A percentile compares a stretch with the other conserved stretches of the same genome.
Conservation (phyloP, 1,140 invertebrate genomes). For the Scaptodrosophila lebanonensis region DNA sequence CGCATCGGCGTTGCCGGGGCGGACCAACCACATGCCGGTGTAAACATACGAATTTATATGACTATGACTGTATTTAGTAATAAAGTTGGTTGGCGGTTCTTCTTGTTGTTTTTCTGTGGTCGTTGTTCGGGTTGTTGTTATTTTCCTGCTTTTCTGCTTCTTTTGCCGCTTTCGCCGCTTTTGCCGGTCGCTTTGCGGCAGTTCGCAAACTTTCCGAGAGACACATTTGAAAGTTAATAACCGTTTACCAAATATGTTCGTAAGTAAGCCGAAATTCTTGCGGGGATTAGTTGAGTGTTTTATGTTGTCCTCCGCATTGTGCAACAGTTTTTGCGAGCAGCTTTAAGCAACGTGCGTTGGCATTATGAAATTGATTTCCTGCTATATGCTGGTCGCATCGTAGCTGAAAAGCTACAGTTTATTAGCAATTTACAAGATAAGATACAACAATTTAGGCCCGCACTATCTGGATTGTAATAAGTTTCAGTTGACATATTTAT, state of each 20-base stretch:
- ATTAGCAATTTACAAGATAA: no score
- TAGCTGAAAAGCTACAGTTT: no score
- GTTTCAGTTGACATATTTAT: no score
- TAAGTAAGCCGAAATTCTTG: constrained; percentile 24
- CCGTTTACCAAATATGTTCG: constrained; percentile 57
- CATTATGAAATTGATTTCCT: constrained; percentile 45
- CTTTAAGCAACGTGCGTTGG: constrained; percentile 11
- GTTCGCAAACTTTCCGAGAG: constrained; percentile 4
- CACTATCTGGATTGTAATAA: no score
- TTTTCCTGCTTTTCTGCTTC: background rate
- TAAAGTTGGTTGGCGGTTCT: constrained; percentile 52
- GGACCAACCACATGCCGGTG: constrained; percentile 45
- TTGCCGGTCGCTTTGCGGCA: constrained; percentile 3
- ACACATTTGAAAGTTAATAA: constrained; percentile 70
- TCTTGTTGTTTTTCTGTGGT: constrained; percentile 23
- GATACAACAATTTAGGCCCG: no score
- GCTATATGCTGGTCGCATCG: background rate
- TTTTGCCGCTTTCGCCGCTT: constrained; percentile 8
- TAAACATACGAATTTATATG: constrained; percentile 65
- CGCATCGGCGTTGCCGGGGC: no score
- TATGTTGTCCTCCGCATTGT: constrained; percentile 27
- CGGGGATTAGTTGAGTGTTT: constrained; percentile 31
- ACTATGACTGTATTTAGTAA: constrained; percentile 60
- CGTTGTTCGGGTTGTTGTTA: constrained; percentile 7
- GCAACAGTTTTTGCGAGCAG: constrained; percentile 1